A percentile compares a stretch with the other conserved stretches of the same genome.
Evolutionary conservation across 2,797 vertebrate species (phyloP).

Genomic region (Synanceia verrucosa): DNA sequence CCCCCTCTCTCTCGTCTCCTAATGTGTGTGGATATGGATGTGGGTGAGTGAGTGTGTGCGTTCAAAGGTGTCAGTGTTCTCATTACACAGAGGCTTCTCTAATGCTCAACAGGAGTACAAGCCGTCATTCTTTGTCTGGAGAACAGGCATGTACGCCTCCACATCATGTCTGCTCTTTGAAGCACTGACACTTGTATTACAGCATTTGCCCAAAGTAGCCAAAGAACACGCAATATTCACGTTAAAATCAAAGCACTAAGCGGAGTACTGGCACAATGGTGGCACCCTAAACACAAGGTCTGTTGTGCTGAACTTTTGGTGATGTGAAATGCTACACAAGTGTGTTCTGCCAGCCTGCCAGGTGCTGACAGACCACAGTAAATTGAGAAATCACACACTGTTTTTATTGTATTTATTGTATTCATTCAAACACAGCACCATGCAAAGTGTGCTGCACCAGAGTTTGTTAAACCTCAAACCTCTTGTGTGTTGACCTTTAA

Average conservation of each 20-base stretch:
- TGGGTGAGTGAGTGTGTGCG: background rate
- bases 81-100: slow-evolving; percentile 32
- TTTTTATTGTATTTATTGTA: background rate
- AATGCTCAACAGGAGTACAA: slow-evolving; percentile 23
- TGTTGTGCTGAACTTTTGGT: background rate
- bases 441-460: background rate
- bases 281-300: background rate
- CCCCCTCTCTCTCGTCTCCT: background rate
- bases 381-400: background rate
- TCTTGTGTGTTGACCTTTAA: slow-evolving; percentile 9
- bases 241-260: background rate
- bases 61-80: slow-evolving; percentile 30
- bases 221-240: background rate
- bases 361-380: background rate
- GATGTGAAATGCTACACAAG: background rate
- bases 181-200: background rate
- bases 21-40: background rate
- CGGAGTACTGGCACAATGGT: background rate
- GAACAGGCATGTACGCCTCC: slow-evolving; percentile 21
- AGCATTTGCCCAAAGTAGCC: background rate
- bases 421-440: background rate
- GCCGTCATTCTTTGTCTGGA: slow-evolving; percentile 26
- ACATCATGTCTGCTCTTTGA: slow-evolving; percentile 6
- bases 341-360: background rate
- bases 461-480: background rate